Conservation (phyloP, 1,140 invertebrate species). For the Meteorus sp. region DNA sequence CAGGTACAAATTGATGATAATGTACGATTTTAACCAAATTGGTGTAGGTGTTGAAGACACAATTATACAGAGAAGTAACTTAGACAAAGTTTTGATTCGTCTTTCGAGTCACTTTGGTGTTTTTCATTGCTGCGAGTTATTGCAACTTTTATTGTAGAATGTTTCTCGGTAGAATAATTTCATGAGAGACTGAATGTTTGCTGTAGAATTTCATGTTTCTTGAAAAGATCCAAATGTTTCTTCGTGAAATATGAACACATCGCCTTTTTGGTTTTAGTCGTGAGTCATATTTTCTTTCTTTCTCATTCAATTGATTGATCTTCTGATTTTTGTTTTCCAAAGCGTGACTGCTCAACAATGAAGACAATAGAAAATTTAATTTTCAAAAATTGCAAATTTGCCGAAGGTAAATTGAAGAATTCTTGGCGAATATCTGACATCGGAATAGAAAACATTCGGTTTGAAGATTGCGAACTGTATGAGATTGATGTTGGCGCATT, state of each 20-base stretch:
- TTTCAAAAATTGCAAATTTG: constrained; percentile 17
- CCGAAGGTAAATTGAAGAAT: not conserved
- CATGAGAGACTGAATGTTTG: too few species aligned
- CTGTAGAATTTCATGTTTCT: too few species aligned
- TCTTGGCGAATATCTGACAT: constrained; percentile 13
- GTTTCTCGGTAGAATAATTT: too few species aligned
- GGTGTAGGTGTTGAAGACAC: too few species aligned
- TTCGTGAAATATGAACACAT: too few species aligned
- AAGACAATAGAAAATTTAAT: not conserved
- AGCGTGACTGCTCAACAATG: constrained; percentile 7
- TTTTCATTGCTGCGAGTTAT: not conserved
- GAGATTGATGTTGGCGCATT: constrained; percentile 14
- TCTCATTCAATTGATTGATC: too few species aligned
- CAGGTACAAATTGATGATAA: not conserved
- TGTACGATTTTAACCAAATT: too few species aligned
- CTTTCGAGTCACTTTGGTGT: not conserved
- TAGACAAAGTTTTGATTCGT: too few species aligned
- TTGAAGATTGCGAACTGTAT: constrained; percentile 9
- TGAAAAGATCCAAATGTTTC: too few species aligned
- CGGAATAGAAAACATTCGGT: not conserved
- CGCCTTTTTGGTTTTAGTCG: not conserved
- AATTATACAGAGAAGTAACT: too few species aligned
- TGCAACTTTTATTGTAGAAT: not conserved
- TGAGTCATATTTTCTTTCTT: constrained; percentile 2
- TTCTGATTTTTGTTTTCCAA: too few species aligned